These are phyloP conservation scores for Pseudorasbora parva DNA, from an alignment of 2,113 vertebrate species.

Conservation along the genomic window DNA sequence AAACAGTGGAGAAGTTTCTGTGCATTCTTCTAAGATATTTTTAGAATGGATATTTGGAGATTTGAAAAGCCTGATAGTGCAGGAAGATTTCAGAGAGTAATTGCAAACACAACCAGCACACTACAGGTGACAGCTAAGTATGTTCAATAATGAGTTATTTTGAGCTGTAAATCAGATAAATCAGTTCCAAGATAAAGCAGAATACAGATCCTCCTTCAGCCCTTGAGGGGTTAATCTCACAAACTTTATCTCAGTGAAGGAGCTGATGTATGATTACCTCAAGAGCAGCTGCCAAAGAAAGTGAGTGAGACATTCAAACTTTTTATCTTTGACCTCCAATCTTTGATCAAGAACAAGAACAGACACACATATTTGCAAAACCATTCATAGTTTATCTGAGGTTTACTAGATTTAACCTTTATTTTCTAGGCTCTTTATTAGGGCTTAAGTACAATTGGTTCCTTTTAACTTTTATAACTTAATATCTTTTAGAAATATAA, in stretches of 20 bases:
- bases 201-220: not conserved
- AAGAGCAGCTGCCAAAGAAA: not conserved
- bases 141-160: not conserved
- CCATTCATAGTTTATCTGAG: not conserved
- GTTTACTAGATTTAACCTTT: not conserved
- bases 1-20: not conserved
- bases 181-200: not conserved
- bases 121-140: not conserved
- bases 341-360: not conserved
- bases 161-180: not conserved
- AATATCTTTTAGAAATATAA: not conserved
- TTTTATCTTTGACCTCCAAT: conserved; percentile 11
- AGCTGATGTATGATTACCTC: conserved; percentile 3
- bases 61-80: not conserved
- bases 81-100: not conserved
- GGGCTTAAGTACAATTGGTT: not conserved
- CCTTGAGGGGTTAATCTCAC: not conserved
- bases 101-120: not conserved
- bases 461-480: not conserved
- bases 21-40: not conserved
- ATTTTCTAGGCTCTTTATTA: not conserved
- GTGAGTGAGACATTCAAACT: not conserved
- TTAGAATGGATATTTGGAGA: not conserved
- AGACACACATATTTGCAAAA: not conserved
- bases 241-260: not conserved